Evolutionary conservation across 2,888 invertebrate species (phyloP).

Genomic region (Parelbella ahira): DNA sequence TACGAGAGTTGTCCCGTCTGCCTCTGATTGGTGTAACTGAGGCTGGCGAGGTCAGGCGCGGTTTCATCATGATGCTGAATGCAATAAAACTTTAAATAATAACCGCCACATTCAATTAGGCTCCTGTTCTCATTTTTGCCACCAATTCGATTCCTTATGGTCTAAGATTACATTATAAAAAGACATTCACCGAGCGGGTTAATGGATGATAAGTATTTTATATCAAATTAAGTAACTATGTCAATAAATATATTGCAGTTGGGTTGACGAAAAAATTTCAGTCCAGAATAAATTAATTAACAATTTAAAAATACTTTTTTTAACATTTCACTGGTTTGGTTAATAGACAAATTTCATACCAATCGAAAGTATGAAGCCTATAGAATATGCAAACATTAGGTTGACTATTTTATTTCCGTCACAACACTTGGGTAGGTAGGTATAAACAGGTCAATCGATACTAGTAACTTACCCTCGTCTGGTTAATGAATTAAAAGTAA

Average conservation of each 20-base stretch:
- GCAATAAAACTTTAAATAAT: constrained; percentile 44
- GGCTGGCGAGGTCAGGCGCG: constrained; percentile 59
- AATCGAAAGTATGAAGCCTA: constrained; percentile 31
- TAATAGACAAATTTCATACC: constrained; percentile 27
- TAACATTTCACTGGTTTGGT: constrained; percentile 20
- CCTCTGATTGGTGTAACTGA: constrained; percentile 66
- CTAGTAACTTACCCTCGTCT: too few relatives aligned
- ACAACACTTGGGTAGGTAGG: constrained; percentile 8
- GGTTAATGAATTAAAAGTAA: not conserved
- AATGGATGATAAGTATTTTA: too few relatives aligned
- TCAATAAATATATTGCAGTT: too few relatives aligned
- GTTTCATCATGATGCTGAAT: constrained; percentile 66
- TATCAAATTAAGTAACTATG: too few relatives aligned
- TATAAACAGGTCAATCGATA: not conserved
- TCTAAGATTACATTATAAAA: too few relatives aligned
- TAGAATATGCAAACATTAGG: constrained; percentile 29
- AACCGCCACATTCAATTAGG: too few relatives aligned
- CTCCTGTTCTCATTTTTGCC: too few relatives aligned
- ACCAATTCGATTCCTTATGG: too few relatives aligned
- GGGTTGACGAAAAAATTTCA: too few relatives aligned
- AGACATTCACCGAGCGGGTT: too few relatives aligned
- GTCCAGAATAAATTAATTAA: too few relatives aligned
- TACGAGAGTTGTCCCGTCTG: constrained; percentile 59
- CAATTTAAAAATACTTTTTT: not conserved
- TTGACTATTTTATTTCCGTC: too few relatives aligned